Conservation (phyloP, 2,113 vertebrate species). For the Melanotaenia duboulayi region DNA sequence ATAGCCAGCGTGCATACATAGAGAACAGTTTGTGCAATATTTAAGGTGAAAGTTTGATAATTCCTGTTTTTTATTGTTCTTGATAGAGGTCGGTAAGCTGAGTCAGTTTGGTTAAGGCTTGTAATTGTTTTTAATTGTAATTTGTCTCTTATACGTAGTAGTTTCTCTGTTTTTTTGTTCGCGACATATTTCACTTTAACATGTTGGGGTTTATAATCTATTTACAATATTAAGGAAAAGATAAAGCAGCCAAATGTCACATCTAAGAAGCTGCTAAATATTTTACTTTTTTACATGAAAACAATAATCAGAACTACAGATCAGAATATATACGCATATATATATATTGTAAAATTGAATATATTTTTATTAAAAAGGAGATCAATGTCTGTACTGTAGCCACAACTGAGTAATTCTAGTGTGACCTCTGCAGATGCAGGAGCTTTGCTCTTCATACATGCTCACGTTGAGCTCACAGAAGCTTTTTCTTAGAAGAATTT, state of each 20-base stretch:
- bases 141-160: neutral
- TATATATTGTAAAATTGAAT: neutral
- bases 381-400: neutral
- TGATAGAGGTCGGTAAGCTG: neutral
- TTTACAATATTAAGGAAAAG: neutral
- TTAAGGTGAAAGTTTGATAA: neutral
- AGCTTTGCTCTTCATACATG: neutral
- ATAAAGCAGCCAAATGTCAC: neutral
- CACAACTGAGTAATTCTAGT: neutral
- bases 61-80: neutral
- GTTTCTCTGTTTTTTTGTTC: neutral
- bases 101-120: neutral
- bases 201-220: neutral
- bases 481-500: constrained; percentile 31
- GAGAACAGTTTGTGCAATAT: neutral
- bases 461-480: constrained; percentile 9
- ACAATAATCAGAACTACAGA: neutral
- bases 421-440: constrained; percentile 19
- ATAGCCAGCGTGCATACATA: constrained; percentile 6
- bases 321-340: neutral
- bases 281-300: neutral
- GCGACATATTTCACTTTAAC: neutral
- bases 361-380: neutral
- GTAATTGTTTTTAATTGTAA: neutral
- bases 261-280: neutral